A percentile compares a stretch with the other conserved stretches of the same genome.
Conservation (phyloP, 1,140 invertebrate species). For the Euura lappo region DNA sequence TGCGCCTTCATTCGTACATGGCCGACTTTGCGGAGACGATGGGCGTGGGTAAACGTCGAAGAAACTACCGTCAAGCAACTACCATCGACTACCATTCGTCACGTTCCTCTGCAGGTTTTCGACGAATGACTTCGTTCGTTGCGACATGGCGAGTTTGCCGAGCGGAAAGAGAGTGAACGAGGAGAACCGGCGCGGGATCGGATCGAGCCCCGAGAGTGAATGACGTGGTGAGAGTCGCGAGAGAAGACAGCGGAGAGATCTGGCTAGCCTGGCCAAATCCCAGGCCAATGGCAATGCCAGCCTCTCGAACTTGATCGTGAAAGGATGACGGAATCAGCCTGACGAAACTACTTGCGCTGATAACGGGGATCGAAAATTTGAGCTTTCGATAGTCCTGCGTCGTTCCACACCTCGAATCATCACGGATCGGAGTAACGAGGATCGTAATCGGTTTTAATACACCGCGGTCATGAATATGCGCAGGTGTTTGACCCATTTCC, state of each 20-base stretch:
- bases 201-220: slow-evolving; percentile 48
- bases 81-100: background rate
- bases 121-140: background rate
- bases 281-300: slow-evolving; percentile 58
- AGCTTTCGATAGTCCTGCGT: background rate
- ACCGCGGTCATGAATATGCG: background rate
- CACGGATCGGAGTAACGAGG: background rate
- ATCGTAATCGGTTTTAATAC: background rate
- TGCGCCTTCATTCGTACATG: background rate
- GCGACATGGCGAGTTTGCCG: background rate
- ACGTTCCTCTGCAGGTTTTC: background rate
- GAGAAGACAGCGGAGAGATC: background rate
- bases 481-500: background rate
- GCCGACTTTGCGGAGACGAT: background rate
- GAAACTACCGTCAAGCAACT: background rate
- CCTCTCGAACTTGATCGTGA: slow-evolving; percentile 56
- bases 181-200: slow-evolving; percentile 29
- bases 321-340: slow-evolving; percentile 42
- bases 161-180: slow-evolving; percentile 49
- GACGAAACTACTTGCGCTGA: slow-evolving; percentile 19
- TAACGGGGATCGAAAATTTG: background rate
- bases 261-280: background rate
- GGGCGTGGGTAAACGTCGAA: no score
- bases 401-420: background rate
- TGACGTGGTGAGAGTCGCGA: slow-evolving; percentile 47